A percentile compares a stretch with the other conserved stretches of the same genome.
Conservation (phyloP, 2,797 vertebrate species). For the Rhinogobio ventralis region DNA sequence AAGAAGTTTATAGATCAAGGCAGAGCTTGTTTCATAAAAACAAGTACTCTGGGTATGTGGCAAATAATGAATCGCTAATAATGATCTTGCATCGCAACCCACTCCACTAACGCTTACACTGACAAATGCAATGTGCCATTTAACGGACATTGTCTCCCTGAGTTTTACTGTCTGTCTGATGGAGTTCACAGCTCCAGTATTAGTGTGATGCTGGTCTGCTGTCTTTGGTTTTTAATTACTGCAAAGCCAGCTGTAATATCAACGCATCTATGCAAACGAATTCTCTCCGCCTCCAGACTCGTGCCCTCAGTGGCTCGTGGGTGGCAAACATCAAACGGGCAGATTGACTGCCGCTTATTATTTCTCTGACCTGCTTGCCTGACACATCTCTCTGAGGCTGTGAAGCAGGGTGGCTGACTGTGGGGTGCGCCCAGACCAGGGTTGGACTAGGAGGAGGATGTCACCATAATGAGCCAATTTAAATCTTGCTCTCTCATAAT, state of each 20-base stretch:
- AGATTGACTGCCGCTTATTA: conserved; percentile 72
- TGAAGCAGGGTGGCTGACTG: conserved; percentile 29
- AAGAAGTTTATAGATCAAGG: conserved; percentile 13
- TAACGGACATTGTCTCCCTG: conserved; percentile 35
- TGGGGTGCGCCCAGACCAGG: conserved; percentile 36
- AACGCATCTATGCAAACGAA: conserved; percentile 42
- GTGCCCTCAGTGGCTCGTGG: conserved; percentile 54
- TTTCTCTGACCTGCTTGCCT: conserved; percentile 66
- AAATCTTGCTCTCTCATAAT: conserved; percentile 69
- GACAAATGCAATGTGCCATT: conserved; percentile 20
- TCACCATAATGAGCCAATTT: conserved; percentile 79
- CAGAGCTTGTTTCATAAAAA: conserved; percentile 5
- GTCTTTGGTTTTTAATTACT: conserved; percentile 64
- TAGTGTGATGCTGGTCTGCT: conserved; percentile 6
- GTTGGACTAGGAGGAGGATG: conserved; percentile 49
- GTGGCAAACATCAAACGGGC: conserved; percentile 69
- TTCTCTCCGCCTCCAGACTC: conserved; percentile 42
- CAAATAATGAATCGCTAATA: conserved; percentile 31
- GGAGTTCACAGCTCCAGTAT: conserved; percentile 37
- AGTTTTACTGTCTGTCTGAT: conserved; percentile 47
- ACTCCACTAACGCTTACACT: neutral
- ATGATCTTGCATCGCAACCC: conserved; percentile 21
- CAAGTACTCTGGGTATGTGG: conserved; percentile 17
- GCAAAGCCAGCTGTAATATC: conserved; percentile 50
- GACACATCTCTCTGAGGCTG: conserved; percentile 50